phyloP scores from a whole-genome alignment of 2,888 invertebrate species.

The Agrilus cyanescens region DNA sequence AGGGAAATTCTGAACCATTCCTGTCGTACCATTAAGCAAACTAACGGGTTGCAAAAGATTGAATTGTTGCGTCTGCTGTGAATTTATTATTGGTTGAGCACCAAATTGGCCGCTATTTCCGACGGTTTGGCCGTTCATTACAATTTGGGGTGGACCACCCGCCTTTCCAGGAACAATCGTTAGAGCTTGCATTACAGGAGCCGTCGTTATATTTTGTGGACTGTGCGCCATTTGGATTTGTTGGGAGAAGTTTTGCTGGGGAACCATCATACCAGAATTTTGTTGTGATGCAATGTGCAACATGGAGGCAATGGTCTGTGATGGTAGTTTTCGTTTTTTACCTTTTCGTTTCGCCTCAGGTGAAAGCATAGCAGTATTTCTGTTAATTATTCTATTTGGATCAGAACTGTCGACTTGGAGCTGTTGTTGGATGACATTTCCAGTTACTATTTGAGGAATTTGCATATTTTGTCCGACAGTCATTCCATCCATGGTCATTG shows the following conservation, averaged over 20 bases:
- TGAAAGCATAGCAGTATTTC: slow-evolving; percentile 41
- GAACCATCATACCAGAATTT: slow-evolving; percentile 49
- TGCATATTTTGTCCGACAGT: slow-evolving; percentile 56
- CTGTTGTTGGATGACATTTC: slow-evolving; percentile 49
- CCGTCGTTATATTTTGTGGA: slow-evolving; percentile 53
- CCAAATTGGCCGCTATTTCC: slow-evolving; percentile 47
- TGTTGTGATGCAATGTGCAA: slow-evolving; percentile 57
- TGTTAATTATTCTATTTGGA: slow-evolving; percentile 22
- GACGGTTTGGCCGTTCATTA: slow-evolving; percentile 58
- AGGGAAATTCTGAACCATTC: slow-evolving; percentile 63
- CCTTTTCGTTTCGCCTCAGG: slow-evolving; percentile 50
- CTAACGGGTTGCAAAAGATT: slow-evolving; percentile 73
- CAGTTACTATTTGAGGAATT: slow-evolving; percentile 56
- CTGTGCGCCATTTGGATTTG: slow-evolving; percentile 59
- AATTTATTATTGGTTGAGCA: slow-evolving; percentile 53
- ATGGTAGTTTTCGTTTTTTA: slow-evolving; percentile 62
- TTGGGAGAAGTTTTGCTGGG: slow-evolving; percentile 48
- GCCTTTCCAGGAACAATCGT: slow-evolving; percentile 68
- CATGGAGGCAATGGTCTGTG: slow-evolving; percentile 58
- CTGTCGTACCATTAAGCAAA: slow-evolving; percentile 56
- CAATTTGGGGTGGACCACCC: slow-evolving; percentile 59
- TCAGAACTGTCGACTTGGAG: slow-evolving; percentile 45
- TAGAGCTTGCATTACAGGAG: slow-evolving; percentile 61
- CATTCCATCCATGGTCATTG: slow-evolving; percentile 62
- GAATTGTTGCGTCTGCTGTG: slow-evolving; percentile 44